Evolutionary conservation across 2,113 vertebrate species (phyloP), one percentile per base, ranked within the genome.

Genomic region (Lagenorhynchus albirostris): DNA sequence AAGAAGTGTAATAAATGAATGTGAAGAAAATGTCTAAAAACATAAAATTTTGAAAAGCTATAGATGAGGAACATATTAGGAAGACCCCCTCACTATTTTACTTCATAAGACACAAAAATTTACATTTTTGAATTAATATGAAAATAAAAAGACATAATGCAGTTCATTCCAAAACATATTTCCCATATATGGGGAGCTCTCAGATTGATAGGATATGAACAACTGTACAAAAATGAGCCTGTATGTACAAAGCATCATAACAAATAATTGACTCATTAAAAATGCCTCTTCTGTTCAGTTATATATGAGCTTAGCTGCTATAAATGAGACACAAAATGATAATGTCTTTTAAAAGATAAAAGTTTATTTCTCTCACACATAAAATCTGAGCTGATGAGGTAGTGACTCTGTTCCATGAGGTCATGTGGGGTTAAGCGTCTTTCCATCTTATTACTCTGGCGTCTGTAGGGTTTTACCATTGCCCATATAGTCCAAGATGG

Each of bases 41-140:
- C 15, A 5, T n/a, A 33, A 38, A 41, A 89, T 85, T 67, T 60
- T 62, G 25, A 85, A 38, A 93, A 20, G 14, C 33, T 38, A 10
- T 11, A 36, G 11, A 81, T 26, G 9, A 67, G 21, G 55, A 0
- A 41, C 6, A 67, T 36, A 76, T 87, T 21, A 44, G 0, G 6
- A 81, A 89, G 17, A 60, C 1, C 3, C 26, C 53, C 53, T 87
- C 5, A 8, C 55, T 70, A 58, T 73, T 95, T 85, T 36, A 77
- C 6, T 77, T 50, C 33, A 33, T 65, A 47, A 93, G 25, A 60
- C 8, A 33, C 15, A 84, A 80, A 77, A 63, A 33, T 65, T 84
- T 92, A n/a, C 47, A 90, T 4, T 94, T 73, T 71, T 79, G 65
- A 80, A 15, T 92, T 29, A 93, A 84, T n/a, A 5, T 7, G 15